Evolutionary conservation across 2,113 vertebrate species (phyloP).

Genomic region (Pipa parva): DNA sequence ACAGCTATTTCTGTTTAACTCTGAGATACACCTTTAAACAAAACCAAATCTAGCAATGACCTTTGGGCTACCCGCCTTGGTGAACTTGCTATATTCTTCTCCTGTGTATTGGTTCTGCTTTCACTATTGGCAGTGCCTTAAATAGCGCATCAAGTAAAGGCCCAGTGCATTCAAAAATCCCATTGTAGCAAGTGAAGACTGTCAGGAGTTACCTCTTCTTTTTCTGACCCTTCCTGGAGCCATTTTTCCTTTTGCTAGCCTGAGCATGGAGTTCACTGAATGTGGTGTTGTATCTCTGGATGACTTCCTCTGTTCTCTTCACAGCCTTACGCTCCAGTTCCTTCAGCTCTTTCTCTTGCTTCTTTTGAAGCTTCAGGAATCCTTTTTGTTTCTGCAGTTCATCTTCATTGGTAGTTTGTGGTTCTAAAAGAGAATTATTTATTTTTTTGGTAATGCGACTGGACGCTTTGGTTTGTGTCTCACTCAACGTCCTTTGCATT

Average conservation of each 20-base stretch:
- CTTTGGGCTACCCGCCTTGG: too few species aligned
- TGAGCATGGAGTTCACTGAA: slow-evolving; percentile 52
- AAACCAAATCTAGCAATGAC: too few species aligned
- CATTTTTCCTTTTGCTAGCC: slow-evolving; percentile 60
- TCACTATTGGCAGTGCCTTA: neutral
- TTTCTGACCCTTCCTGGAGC: slow-evolving; percentile 57
- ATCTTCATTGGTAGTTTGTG: slow-evolving; percentile 66
- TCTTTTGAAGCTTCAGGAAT: slow-evolving; percentile 80
- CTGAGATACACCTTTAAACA: too few species aligned
- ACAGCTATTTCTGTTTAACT: too few species aligned
- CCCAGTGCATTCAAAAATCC: neutral
- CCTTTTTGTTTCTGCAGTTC: slow-evolving; percentile 82
- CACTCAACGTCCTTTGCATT: too few species aligned
- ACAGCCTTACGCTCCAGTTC: slow-evolving; percentile 75
- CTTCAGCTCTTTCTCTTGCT: slow-evolving; percentile 84
- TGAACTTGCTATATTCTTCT: too few species aligned
- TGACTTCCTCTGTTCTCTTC: slow-evolving; percentile 78
- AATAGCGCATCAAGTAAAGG: neutral
- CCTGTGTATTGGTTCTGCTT: neutral
- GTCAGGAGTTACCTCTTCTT: slow-evolving; percentile 61
- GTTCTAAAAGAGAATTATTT: slow-evolving; percentile 61
- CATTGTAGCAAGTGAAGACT: neutral
- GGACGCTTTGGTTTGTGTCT: too few species aligned
- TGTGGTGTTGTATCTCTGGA: slow-evolving; percentile 69
- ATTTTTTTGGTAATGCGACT: neutral